Percentiles rank a stretch among this genome's conserved stretches.
phyloP scores from a whole-genome alignment of 2,113 vertebrate genomes.

The Oceanites oceanicus region DNA sequence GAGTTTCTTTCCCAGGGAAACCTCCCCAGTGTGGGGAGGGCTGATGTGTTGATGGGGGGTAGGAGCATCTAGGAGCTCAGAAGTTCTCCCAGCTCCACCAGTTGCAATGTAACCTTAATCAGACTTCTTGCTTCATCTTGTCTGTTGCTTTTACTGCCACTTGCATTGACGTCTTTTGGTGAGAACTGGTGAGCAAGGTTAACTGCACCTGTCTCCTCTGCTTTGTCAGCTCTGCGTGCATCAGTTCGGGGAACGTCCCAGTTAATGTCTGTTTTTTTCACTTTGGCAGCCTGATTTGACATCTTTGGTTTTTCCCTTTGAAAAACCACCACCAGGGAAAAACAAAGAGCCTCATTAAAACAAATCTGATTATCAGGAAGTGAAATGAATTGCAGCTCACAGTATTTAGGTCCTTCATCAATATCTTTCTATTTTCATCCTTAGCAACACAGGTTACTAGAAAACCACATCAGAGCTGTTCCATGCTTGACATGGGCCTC shows the following conservation, averaged over 20 bases:
- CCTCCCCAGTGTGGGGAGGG: background rate
- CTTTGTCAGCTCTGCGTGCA: background rate
- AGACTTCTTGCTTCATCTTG: background rate
- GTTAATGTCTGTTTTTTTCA: background rate
- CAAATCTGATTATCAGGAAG: background rate
- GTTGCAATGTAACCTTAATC: background rate
- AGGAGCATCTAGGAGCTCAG: background rate
- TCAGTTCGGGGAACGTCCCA: background rate
- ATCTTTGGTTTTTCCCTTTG: background rate
- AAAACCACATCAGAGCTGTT: background rate
- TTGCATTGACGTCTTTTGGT: background rate
- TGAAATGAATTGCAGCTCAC: background rate
- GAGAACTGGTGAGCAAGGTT: background rate
- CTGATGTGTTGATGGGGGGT: background rate
- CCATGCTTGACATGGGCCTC: background rate
- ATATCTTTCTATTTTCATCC: background rate
- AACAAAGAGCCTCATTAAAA: background rate
- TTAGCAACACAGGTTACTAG: background rate
- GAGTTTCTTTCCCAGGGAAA: background rate
- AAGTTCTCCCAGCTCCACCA: background rate
- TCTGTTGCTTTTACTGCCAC: background rate
- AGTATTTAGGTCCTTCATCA: background rate
- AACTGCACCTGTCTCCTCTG: background rate
- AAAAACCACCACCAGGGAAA: background rate
- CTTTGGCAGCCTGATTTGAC: background rate